Evolutionary conservation across 2,797 vertebrate species (phyloP).

Genomic region (Sebastes miniatus): DNA sequence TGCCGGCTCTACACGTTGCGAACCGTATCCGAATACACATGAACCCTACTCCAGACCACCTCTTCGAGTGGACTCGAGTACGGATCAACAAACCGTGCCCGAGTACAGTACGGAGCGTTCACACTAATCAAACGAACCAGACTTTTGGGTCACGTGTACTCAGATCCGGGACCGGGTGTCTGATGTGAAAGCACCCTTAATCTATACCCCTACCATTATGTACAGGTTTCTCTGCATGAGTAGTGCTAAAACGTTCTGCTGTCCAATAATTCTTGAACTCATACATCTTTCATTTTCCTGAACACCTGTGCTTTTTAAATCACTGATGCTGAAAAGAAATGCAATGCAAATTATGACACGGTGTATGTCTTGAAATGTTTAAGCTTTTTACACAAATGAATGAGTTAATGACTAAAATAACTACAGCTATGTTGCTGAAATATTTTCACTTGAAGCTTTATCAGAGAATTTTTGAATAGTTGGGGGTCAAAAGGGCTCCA

Average conservation of each 20-base stretch:
- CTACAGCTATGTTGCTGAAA: background rate
- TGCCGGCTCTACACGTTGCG: no score
- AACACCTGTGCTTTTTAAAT: background rate
- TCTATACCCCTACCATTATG: background rate
- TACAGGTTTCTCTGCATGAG: background rate
- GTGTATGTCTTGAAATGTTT: background rate
- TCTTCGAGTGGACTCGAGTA: no score
- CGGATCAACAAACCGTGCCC: no score
- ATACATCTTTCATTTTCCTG: background rate
- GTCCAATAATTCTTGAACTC: background rate
- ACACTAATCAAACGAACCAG: no score
- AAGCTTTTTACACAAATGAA: background rate
- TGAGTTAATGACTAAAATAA: background rate
- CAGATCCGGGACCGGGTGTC: no score
- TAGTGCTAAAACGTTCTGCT: background rate
- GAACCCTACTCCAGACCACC: no score
- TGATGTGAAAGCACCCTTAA: no score
- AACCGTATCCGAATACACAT: fast-evolving
- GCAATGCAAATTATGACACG: background rate
- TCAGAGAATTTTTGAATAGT: background rate
- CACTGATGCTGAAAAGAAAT: background rate
- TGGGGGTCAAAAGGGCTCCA: background rate
- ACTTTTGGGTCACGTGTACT: no score
- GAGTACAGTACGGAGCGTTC: no score
- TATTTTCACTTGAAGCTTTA: background rate